Conservation (phyloP, 2,113 vertebrate genomes). For the Todiramphus chloris region DNA sequence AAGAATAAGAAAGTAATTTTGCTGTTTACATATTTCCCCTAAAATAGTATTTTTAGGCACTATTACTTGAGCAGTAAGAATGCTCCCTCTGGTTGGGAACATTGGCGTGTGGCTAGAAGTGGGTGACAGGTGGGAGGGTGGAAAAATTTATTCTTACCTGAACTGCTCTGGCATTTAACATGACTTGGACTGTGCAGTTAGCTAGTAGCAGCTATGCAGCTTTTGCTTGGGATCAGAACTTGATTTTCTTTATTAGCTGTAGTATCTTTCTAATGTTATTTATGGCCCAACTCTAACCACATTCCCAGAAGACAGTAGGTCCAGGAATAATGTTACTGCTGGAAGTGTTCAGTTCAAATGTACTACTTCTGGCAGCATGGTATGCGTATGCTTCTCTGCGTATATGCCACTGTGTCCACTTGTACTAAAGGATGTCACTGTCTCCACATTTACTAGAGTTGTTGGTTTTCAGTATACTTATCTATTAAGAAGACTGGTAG, state of each 20-base stretch:
- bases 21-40: fast-evolving
- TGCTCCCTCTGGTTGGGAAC: neutral
- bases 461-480: neutral
- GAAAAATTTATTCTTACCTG: neutral
- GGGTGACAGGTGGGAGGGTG: neutral
- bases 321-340: neutral
- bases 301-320: neutral
- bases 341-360: neutral
- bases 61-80: neutral
- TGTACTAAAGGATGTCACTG: neutral
- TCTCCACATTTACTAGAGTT: neutral
- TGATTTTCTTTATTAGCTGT: neutral
- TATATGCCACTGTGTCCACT: neutral
- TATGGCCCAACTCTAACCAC: neutral
- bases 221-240: neutral
- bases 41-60: neutral
- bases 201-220: neutral
- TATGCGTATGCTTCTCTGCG: neutral
- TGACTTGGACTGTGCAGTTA: neutral
- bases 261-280: neutral
- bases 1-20: neutral
- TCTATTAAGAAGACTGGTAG: neutral
- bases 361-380: neutral
- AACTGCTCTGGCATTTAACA: neutral
- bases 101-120: neutral